Base-by-base conservation (phyloP, 2,888 invertebrate species). In the Drosophila mayaguana region DNA sequence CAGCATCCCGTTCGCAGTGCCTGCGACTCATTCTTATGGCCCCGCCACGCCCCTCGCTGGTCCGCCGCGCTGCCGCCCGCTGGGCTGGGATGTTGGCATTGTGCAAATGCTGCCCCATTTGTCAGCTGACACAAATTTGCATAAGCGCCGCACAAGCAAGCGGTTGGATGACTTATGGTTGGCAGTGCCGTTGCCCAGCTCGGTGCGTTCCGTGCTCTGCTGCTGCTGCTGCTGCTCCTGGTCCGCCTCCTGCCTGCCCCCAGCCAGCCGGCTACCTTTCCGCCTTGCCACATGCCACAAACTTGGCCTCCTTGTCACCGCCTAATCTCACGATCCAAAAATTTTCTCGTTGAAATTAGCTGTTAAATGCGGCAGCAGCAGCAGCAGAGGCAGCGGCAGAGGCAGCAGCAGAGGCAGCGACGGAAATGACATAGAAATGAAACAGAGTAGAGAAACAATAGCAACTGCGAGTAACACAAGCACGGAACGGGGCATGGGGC, bases 101-200 rank as follows among this genome's bases (percentile, higher is more conserved):
- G 80, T 90, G 88, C 84, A 90, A 91, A 88, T 81, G 89, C 81
- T 91, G 92, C 83, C 80, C 92, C 87, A 91, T 92, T 92, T 92
- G 91, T 91, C 90, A 92, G 92, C 88, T 92, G 86, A 89, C 90
- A 85, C 92, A 85, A 85, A 92, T 92, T 92, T 90, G 88, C 91
- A 92, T 91, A 92, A 90, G 86, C 86, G 86, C 54, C 85, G 86
- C 80, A 78, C 80, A 77, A 88, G 64, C 72, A 81, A 88, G 81
- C 89, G 79, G 84, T 83, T 76, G 84, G 89, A 84, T 84, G 89
- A 87, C 84, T 84, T 84, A 84, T 83, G 89, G 83, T 81, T 82
- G 82, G 85, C 72, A 71, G 76, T 81, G 54, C 32, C 32, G 32
- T 32, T 32, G 11, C 32, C 36, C 42, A 5, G 42, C 11, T 12